phyloP scores from a whole-genome alignment of 2,888 invertebrate genomes.

The Hydroisotoma schaefferi region DNA sequence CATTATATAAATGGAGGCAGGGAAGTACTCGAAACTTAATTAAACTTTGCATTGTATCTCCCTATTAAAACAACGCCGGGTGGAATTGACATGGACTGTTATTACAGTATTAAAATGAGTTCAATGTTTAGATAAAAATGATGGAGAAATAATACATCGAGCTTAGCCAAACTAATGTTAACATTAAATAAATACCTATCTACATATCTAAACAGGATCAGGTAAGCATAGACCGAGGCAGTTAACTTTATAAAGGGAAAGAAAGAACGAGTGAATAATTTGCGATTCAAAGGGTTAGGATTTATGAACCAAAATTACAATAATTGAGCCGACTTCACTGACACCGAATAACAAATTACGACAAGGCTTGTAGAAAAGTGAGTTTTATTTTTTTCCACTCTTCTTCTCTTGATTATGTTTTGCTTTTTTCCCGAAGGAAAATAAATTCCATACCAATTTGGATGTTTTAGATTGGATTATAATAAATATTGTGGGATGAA shows the following conservation, averaged over 20 bases:
- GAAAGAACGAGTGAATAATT: not conserved
- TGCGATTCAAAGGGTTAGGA: conserved; percentile 17
- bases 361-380: too few species aligned
- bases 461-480: too few species aligned
- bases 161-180: not conserved
- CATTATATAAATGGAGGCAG: too few species aligned
- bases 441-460: too few species aligned
- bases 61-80: too few species aligned
- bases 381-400: conserved; percentile 1
- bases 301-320: conserved; percentile 37
- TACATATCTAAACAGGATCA: not conserved
- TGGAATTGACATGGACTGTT: too few species aligned
- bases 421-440: too few species aligned
- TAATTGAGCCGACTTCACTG: conserved; percentile 31
- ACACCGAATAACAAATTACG: conserved; percentile 17
- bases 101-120: too few species aligned
- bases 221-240: not conserved
- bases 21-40: too few species aligned
- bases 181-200: not conserved
- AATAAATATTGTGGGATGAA: too few species aligned
- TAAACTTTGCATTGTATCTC: too few species aligned
- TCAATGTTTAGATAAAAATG: not conserved
- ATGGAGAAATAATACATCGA: not conserved
- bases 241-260: not conserved
- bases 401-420: too few species aligned